Conservation (phyloP, 2,888 invertebrate genomes). For the Drosophila silvestris region DNA sequence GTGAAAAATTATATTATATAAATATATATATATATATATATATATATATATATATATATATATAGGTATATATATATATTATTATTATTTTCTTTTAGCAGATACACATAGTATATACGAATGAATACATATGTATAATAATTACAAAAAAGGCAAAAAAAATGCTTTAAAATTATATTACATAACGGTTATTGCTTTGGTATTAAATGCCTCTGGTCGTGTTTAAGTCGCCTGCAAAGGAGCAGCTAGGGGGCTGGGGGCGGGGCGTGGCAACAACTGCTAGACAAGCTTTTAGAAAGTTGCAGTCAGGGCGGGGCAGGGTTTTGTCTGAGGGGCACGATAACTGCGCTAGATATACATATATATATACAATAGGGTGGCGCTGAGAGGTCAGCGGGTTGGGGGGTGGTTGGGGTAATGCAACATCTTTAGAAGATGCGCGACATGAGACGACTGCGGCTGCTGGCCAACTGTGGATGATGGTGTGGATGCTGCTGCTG, state of each 20-base stretch:
- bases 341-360: conserved; percentile 21
- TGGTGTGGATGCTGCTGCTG: conserved; percentile 43
- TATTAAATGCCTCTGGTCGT: conserved; percentile 84
- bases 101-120: conserved; percentile 34
- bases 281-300: conserved; percentile 54
- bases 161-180: conserved; percentile 76
- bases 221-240: conserved; percentile 63
- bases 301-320: conserved; percentile 31
- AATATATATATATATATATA: conserved; percentile 11
- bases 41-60: background rate
- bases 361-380: conserved; percentile 41
- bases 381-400: background rate
- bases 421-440: conserved; percentile 84
- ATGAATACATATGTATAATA: conserved; percentile 10
- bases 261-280: conserved; percentile 15
- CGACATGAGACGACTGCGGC: conserved; percentile 84
- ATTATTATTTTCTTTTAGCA: conserved; percentile 32
- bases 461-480: conserved; percentile 73
- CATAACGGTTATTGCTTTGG: conserved; percentile 84
- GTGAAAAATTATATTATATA: conserved; percentile 33
- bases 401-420: conserved; percentile 11
- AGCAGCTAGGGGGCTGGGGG: conserved; percentile 32
- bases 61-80: background rate
- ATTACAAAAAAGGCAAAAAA: conserved; percentile 51
- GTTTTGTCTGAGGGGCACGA: conserved; percentile 23